A percentile compares a stretch with the other conserved stretches of the same genome.
Conservation (phyloP, 2,797 vertebrate genomes). For the Choloepus didactylus region DNA sequence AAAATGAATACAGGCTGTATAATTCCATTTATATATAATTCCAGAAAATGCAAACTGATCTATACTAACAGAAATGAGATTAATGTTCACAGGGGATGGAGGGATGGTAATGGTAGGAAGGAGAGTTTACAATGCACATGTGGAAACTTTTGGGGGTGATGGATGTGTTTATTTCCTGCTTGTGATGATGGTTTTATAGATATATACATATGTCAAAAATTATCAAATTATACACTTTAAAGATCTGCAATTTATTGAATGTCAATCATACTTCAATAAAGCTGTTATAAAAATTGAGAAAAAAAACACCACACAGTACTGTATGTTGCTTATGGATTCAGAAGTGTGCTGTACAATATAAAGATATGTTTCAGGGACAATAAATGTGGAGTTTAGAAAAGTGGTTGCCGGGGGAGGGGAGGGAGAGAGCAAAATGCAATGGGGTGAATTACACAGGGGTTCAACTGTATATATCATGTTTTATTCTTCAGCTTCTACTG, state of each 20-base stretch:
- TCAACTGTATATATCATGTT: neutral
- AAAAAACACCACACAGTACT: neutral
- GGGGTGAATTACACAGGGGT: neutral
- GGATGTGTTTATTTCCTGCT: neutral
- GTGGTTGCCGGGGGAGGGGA: neutral
- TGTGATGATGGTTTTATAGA: neutral
- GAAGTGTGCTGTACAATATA: neutral
- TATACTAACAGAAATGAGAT: neutral
- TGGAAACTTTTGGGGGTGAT: neutral
- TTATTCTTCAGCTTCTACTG: neutral
- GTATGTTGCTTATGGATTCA: neutral
- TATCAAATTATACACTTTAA: too few species aligned
- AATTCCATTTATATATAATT: neutral
- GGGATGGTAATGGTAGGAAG: too few species aligned
- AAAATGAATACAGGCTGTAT: neutral
- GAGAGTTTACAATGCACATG: neutral
- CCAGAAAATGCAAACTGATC: neutral
- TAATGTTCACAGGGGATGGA: neutral
- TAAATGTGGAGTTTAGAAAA: neutral
- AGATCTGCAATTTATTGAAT: too few species aligned
- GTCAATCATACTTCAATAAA: neutral
- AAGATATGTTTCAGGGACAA: neutral
- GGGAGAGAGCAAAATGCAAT: neutral
- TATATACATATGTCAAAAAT: too few species aligned
- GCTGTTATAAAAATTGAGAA: neutral